phyloP scores from a whole-genome alignment of 2,888 invertebrate species.

The Acleris laterana region DNA sequence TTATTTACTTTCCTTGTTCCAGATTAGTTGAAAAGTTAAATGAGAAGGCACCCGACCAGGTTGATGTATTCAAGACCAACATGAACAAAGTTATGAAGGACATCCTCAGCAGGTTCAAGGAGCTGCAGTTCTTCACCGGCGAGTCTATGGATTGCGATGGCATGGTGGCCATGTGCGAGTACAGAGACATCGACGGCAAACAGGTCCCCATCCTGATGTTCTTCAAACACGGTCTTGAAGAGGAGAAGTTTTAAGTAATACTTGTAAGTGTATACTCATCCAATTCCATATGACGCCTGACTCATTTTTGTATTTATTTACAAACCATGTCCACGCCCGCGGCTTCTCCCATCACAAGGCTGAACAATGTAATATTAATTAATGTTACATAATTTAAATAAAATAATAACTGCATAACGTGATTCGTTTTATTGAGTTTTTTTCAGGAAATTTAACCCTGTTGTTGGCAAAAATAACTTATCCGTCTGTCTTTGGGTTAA shows the following conservation, averaged over 20 bases:
- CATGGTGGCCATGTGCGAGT: slow-evolving; percentile 96
- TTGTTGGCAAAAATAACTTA: too few relatives aligned
- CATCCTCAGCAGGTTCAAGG: slow-evolving; percentile 94
- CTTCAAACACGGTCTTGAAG: slow-evolving; percentile 97
- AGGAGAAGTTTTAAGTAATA: slow-evolving; percentile 94
- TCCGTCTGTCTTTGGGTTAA: too few relatives aligned
- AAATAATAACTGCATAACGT: slow-evolving; percentile 68
- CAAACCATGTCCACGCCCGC: slow-evolving; percentile 72
- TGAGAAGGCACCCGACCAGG: slow-evolving; percentile 92
- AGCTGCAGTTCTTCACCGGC: slow-evolving; percentile 95
- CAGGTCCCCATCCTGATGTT: slow-evolving; percentile 96
- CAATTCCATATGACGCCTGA: slow-evolving; percentile 70
- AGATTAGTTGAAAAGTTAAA: slow-evolving; percentile 92
- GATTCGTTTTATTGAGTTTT: slow-evolving; percentile 37
- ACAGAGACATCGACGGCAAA: slow-evolving; percentile 93
- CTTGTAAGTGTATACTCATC: slow-evolving; percentile 65
- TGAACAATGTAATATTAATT: slow-evolving; percentile 76
- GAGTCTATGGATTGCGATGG: slow-evolving; percentile 97
- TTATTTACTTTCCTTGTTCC: slow-evolving; percentile 52
- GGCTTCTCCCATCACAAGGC: slow-evolving; percentile 79
- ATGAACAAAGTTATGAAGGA: slow-evolving; percentile 97
- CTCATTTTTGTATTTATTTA: slow-evolving; percentile 78
- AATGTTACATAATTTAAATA: slow-evolving; percentile 74
- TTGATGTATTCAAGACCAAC: slow-evolving; percentile 94
- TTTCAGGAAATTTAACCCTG: not conserved